phyloP scores from a whole-genome alignment of 2,888 invertebrate species.

The Catocala sponsa region DNA sequence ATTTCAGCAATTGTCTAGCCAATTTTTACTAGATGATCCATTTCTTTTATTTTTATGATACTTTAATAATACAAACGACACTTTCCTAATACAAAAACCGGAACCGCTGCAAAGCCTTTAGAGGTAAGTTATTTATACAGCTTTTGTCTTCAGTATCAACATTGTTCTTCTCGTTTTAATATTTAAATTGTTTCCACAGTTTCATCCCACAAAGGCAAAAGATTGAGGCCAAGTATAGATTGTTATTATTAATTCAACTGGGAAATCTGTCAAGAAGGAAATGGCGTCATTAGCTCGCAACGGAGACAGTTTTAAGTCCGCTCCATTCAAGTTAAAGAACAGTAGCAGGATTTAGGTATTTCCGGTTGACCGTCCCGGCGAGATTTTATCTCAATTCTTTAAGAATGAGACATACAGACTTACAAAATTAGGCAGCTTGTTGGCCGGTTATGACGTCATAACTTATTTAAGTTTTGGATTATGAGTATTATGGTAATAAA shows the following conservation, averaged over 20 bases:
- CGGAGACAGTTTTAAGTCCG: slow-evolving; percentile 47
- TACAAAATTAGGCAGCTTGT: neutral
- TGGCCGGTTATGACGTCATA: neutral
- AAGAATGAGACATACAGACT: slow-evolving; percentile 15
- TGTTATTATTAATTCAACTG: slow-evolving; percentile 33
- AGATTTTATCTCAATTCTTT: slow-evolving; percentile 58
- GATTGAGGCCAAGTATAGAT: slow-evolving; percentile 17
- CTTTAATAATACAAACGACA: too few species aligned
- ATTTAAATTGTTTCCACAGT: neutral
- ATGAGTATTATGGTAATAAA: neutral
- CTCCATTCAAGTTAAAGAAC: slow-evolving; percentile 53
- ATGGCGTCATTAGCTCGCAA: slow-evolving; percentile 40
- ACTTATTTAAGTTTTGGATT: too few species aligned
- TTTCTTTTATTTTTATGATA: too few species aligned
- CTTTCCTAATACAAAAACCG: too few species aligned
- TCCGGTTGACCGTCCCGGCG: slow-evolving; percentile 58
- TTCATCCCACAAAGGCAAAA: slow-evolving; percentile 4
- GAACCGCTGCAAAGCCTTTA: too few species aligned
- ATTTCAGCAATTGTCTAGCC: too few species aligned
- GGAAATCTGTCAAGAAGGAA: slow-evolving; percentile 37
- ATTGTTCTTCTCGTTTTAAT: slow-evolving; percentile 1
- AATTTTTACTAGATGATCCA: too few species aligned
- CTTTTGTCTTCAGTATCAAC: neutral
- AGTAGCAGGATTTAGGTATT: slow-evolving; percentile 59
- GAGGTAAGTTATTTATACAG: neutral